Percentiles rank a stretch among this genome's conserved stretches.
Conservation (phyloP, 2,888 invertebrate species). For the Cephus pygmeus region DNA sequence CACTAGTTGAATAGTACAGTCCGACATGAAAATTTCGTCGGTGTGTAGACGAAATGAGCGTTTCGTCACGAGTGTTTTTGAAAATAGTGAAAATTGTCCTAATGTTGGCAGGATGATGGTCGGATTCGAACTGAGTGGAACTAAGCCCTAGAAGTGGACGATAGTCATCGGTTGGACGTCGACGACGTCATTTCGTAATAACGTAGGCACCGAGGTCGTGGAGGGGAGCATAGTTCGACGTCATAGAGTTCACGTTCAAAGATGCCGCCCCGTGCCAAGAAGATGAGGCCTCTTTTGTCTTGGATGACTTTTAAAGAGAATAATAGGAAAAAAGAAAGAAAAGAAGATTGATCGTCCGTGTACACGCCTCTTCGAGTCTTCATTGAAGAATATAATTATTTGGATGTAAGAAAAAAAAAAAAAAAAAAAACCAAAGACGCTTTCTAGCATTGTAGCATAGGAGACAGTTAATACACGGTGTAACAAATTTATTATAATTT, state of each 20-base stretch:
- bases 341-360: neutral
- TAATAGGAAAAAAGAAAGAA: neutral
- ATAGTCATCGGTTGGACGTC: slow-evolving; percentile 18
- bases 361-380: neutral
- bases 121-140: slow-evolving; percentile 10
- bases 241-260: neutral
- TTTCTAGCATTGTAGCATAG: neutral
- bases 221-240: slow-evolving; percentile 4
- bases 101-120: neutral
- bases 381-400: neutral
- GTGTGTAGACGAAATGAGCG: neutral
- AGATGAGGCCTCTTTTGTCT: neutral
- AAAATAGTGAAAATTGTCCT: neutral
- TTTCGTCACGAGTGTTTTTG: neutral
- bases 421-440: neutral
- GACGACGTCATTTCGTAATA: slow-evolving; percentile 14
- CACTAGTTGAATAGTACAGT: neutral
- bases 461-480: neutral
- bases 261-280: neutral
- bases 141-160: slow-evolving; percentile 14
- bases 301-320: neutral
- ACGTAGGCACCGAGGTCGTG: slow-evolving; percentile 4
- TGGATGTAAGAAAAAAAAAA: neutral
- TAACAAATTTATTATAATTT: neutral
- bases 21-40: too few species aligned